Conservation (phyloP, 2,888 invertebrate genomes). For the Chrysodeixis includens region DNA sequence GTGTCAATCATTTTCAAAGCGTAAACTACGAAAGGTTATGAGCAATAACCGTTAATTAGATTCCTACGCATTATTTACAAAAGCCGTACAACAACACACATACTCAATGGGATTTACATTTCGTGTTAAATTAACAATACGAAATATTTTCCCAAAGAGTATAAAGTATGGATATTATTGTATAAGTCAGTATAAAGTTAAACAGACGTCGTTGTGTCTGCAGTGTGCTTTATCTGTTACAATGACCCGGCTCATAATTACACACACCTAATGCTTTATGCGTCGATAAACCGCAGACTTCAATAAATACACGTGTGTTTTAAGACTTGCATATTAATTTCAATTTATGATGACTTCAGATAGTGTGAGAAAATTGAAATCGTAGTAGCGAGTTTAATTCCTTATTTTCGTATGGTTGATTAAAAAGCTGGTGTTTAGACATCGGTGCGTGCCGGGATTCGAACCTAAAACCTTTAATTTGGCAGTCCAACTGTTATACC, state of each 20-base stretch:
- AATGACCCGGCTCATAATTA: slow-evolving; percentile 58
- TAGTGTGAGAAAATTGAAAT: slow-evolving; percentile 11
- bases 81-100: slow-evolving; percentile 4
- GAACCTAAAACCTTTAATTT: too few species aligned
- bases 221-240: slow-evolving; percentile 63
- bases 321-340: slow-evolving; percentile 17
- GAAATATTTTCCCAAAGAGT: slow-evolving; percentile 27
- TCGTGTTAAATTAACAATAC: neutral
- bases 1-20: slow-evolving; percentile 21
- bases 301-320: slow-evolving; percentile 14
- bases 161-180: slow-evolving; percentile 35
- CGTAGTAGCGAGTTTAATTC: slow-evolving; percentile 14
- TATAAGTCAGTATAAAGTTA: slow-evolving; percentile 47
- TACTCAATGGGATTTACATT: slow-evolving; percentile 14
- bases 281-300: slow-evolving; percentile 30
- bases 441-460: too few species aligned
- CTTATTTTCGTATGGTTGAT: too few species aligned
- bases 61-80: slow-evolving; percentile 13
- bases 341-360: slow-evolving; percentile 22
- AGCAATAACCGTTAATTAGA: slow-evolving; percentile 10
- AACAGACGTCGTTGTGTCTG: slow-evolving; percentile 75
- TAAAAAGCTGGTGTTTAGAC: too few species aligned
- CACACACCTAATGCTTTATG: slow-evolving; percentile 32
- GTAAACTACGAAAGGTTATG: slow-evolving; percentile 20
- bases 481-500: too few species aligned